Conservation (phyloP, 1,140 invertebrate species). For the Lordiphosa clarofinis region DNA sequence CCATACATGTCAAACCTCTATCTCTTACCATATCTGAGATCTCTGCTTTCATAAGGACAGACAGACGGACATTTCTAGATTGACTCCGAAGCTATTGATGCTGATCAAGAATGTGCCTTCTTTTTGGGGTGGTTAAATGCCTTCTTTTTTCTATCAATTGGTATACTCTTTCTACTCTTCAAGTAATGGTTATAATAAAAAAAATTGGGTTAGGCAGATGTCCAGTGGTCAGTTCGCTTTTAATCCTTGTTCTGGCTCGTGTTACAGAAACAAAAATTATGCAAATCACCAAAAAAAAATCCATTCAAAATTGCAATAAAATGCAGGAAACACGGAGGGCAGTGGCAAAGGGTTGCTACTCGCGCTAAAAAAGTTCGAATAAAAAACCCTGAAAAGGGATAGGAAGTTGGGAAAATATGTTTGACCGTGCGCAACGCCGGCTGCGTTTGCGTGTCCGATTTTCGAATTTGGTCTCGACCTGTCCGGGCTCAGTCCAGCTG, state of each 20-base stretch:
- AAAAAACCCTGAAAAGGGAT: constrained; percentile 23
- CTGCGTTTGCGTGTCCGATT: constrained; percentile 24
- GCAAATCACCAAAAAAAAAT: constrained; percentile 43
- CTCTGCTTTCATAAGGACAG: too few species aligned
- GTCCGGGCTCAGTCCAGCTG: constrained; percentile 17
- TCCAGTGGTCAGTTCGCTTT: constrained; percentile 6
- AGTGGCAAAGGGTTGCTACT: constrained; percentile 34
- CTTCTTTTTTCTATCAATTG: too few species aligned
- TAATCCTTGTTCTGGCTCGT: constrained; percentile 34
- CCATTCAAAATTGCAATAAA: constrained; percentile 38
- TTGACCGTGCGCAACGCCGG: constrained; percentile 25
- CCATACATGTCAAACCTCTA: too few species aligned
- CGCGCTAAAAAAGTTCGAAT: constrained; percentile 11
- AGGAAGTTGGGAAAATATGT: constrained; percentile 30
- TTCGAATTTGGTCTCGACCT: constrained; percentile 1
- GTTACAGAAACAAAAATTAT: constrained; percentile 40
- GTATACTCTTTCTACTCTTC: too few species aligned
- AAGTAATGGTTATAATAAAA: too few species aligned
- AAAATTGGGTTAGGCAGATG: constrained; percentile 26
- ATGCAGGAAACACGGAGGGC: constrained; percentile 21
- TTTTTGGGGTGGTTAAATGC: too few species aligned
- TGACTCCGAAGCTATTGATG: too few species aligned
- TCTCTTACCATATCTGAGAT: too few species aligned
- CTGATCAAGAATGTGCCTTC: too few species aligned
- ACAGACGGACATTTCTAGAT: too few species aligned